These are phyloP conservation scores for Sturmia bella DNA, from an alignment of 2,888 invertebrate genomes.

Conservation along the genomic window DNA sequence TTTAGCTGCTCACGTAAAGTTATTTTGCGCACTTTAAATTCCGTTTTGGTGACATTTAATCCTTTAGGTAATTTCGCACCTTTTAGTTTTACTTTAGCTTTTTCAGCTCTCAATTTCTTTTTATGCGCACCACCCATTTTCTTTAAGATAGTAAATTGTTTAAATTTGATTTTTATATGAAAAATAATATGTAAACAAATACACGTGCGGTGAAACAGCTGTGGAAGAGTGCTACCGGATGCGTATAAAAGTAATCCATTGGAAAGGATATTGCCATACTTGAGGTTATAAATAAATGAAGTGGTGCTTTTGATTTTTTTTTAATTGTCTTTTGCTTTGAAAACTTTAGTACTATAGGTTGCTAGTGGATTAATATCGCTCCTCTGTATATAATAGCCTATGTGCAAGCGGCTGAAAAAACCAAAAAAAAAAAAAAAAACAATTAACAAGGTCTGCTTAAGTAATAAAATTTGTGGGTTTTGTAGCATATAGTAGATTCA, in stretches of 20 bases:
- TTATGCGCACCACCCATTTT: constrained; percentile 84
- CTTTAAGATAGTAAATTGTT: background rate
- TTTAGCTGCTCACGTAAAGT: constrained; percentile 88
- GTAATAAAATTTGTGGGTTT: no score
- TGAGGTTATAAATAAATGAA: no score
- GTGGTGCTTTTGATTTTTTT: no score
- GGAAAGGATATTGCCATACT: no score
- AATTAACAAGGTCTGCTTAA: no score
- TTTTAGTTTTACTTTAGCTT: constrained; percentile 94
- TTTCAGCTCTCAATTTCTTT: constrained; percentile 91
- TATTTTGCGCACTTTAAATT: constrained; percentile 94
- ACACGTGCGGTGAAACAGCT: constrained; percentile 44
- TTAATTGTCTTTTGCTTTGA: no score
- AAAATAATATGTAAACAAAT: constrained; percentile 44
- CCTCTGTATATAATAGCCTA: no score
- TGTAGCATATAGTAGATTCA: no score
- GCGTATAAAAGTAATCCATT: background rate
- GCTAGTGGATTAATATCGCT: no score
- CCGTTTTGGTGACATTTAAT: constrained; percentile 93
- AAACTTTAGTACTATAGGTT: no score
- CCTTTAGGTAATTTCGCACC: constrained; percentile 92
- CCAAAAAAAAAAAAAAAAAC: no score
- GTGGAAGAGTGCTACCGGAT: background rate
- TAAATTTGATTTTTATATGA: background rate
- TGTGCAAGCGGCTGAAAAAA: no score